A percentile compares a stretch with the other conserved stretches of the same genome.
phyloP scores from a whole-genome alignment of 2,113 vertebrate species.

The Craseonycteris thonglongyai region DNA sequence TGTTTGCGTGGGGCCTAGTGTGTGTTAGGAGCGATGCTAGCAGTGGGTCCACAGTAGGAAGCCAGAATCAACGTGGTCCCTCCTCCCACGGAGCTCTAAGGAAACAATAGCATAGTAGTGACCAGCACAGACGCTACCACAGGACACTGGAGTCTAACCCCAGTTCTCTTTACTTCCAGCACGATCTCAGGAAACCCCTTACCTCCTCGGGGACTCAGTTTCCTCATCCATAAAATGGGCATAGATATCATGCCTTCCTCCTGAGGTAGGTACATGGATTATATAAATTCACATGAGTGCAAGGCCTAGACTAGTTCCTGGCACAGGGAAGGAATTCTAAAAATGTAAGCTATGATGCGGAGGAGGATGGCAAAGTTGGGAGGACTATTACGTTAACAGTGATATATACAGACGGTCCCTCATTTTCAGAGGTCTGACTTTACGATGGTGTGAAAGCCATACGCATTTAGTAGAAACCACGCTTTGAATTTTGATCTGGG shows the following conservation, averaged over 20 bases:
- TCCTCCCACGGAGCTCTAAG: too few relatives aligned
- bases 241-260: too few relatives aligned
- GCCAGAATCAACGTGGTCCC: too few relatives aligned
- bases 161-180: too few relatives aligned
- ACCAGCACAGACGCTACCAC: too few relatives aligned
- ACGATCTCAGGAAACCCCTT: too few relatives aligned
- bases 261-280: neutral
- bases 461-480: neutral
- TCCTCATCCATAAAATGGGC: too few relatives aligned
- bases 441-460: neutral
- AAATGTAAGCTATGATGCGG: neutral
- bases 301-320: neutral
- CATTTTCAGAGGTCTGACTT: neutral
- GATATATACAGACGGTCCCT: neutral
- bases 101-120: too few relatives aligned
- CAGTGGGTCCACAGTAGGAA: too few relatives aligned
- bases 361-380: neutral
- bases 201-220: too few relatives aligned
- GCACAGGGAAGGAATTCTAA: neutral
- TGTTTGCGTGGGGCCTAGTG: neutral
- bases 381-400: neutral
- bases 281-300: neutral
- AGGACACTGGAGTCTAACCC: too few relatives aligned
- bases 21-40: neutral
- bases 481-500: neutral